Percentiles rank a stretch among this genome's conserved stretches.
Conservation (phyloP, 2,113 vertebrate genomes). For the Sciurus niger region DNA sequence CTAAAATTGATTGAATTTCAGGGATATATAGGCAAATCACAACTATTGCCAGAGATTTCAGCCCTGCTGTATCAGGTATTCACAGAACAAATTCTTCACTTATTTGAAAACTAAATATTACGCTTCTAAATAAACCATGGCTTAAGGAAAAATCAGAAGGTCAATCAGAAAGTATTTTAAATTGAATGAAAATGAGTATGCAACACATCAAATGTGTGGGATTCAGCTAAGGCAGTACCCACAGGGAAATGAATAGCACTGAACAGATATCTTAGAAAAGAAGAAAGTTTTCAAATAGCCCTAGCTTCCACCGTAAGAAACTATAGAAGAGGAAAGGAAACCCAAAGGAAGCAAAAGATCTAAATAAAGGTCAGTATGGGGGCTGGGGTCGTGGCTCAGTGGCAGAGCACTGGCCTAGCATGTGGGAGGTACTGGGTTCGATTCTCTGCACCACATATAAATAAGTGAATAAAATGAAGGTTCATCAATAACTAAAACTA, state of each 20-base stretch:
- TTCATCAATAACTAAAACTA: too few relatives aligned
- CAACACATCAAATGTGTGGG: neutral
- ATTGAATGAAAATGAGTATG: constrained; percentile 22
- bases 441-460: too few relatives aligned
- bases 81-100: neutral
- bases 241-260: neutral
- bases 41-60: neutral
- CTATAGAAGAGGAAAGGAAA: constrained; percentile 7
- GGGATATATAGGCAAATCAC: neutral
- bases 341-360: neutral
- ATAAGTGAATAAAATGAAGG: too few relatives aligned
- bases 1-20: neutral
- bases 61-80: neutral
- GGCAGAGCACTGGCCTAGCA: too few relatives aligned
- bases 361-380: too few relatives aligned
- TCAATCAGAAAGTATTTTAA: neutral
- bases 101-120: constrained; percentile 45
- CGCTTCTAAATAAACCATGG: neutral
- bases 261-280: neutral
- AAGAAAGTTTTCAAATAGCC: neutral
- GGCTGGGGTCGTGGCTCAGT: too few relatives aligned
- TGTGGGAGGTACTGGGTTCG: too few relatives aligned
- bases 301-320: neutral
- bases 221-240: neutral
- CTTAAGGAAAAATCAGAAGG: neutral